Evolutionary conservation across 2,888 invertebrate species (phyloP).

Genomic region (Lithophane semibrunnea): DNA sequence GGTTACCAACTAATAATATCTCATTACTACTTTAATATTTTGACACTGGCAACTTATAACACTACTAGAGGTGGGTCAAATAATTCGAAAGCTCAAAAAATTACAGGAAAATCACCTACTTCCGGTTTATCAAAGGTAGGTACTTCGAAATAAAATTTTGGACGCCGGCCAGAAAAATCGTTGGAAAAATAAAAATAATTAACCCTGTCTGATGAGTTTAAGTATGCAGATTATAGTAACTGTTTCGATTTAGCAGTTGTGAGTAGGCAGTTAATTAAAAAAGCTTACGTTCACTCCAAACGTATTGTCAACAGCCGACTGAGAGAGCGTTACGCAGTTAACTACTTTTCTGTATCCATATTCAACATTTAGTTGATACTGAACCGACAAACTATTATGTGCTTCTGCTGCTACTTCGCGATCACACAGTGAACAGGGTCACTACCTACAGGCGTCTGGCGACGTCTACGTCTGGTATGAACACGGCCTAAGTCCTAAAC

Average conservation of each 20-base stretch:
- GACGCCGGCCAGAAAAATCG: background rate
- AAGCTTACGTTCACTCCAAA: background rate
- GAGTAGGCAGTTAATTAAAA: background rate
- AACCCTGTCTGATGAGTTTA: no score
- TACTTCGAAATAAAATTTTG: background rate
- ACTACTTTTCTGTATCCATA: background rate
- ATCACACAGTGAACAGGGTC: background rate
- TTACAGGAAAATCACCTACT: background rate
- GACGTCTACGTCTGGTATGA: background rate
- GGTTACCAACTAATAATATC: conserved; percentile 6
- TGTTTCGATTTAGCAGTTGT: background rate
- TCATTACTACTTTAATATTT: background rate
- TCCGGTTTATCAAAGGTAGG: background rate
- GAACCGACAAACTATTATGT: background rate
- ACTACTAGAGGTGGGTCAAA: background rate
- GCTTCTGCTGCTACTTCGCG: background rate
- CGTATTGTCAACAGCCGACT: background rate
- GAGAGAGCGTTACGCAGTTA: background rate
- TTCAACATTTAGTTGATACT: background rate
- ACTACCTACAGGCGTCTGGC: background rate
- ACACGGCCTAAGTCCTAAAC: background rate
- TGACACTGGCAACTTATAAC: conserved; percentile 1
- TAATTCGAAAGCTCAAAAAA: background rate
- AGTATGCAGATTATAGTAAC: background rate
- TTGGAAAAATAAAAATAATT: background rate